Conservation (phyloP, 2,797 vertebrate species). For the Myiothlypis chrysogaster region DNA sequence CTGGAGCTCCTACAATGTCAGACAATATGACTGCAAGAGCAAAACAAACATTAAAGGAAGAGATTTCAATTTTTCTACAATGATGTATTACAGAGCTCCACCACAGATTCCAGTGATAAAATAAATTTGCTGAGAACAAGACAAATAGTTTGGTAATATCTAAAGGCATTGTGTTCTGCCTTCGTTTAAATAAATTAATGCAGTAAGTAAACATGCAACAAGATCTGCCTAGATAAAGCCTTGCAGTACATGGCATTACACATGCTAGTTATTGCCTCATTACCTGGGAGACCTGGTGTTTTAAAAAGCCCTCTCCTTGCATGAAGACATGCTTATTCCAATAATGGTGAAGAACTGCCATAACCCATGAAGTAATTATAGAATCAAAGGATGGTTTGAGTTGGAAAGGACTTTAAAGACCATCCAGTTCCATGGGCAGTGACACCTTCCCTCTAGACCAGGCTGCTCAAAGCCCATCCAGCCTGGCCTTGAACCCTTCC, state of each 20-base stretch:
- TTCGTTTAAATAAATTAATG: neutral
- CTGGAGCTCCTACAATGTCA: neutral
- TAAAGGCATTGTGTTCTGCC: neutral
- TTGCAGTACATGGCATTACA: neutral
- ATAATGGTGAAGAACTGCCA: neutral
- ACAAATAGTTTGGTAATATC: neutral
- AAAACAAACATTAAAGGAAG: neutral
- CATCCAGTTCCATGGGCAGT: neutral
- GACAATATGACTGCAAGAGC: neutral
- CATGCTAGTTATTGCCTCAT: neutral
- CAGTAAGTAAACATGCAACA: neutral
- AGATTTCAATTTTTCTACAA: neutral
- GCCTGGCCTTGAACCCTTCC: neutral
- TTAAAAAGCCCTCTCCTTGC: neutral
- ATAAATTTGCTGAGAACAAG: neutral
- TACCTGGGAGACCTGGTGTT: neutral
- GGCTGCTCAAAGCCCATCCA: neutral
- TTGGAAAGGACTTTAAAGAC: neutral
- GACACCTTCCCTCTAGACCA: neutral
- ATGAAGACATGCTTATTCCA: neutral
- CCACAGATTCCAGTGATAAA: neutral
- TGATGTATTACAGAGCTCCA: neutral
- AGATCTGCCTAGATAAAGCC: neutral
- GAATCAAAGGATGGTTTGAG: neutral
- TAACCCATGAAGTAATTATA: neutral